Percentiles rank a stretch among this genome's conserved stretches.
Conservation (phyloP, 35 echinoderm and acorn worm species). For the Hemicentrotus pulcherrimus region DNA sequence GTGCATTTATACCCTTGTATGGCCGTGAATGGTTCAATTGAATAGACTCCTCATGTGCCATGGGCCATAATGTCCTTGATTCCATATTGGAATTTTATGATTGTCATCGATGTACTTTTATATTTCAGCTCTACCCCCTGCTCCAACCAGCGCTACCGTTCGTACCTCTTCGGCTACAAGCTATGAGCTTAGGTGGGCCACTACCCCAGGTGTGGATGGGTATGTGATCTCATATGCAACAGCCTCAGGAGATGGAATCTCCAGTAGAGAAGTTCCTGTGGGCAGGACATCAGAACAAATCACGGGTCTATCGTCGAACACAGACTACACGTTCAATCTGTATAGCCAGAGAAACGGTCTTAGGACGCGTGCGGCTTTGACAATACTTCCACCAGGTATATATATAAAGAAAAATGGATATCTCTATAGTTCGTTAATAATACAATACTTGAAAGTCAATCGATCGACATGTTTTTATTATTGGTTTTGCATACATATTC, state of each 20-base stretch:
- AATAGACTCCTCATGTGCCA: too few relatives aligned
- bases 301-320: background rate
- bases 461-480: too few relatives aligned
- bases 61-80: too few relatives aligned
- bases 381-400: background rate
- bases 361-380: background rate
- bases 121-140: background rate
- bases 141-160: background rate
- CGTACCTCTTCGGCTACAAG: background rate
- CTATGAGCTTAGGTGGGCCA: background rate
- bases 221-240: background rate
- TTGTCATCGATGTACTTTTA: background rate
- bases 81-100: background rate
- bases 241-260: background rate
- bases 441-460: too few relatives aligned
- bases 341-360: slow-evolving; percentile 27
- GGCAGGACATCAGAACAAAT: background rate
- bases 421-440: too few relatives aligned
- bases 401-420: too few relatives aligned
- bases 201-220: background rate
- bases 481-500: too few relatives aligned
- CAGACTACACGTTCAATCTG: background rate
- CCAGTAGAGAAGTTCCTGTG: background rate
- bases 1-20: too few relatives aligned
- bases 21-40: too few relatives aligned